These are phyloP conservation scores for Drosophila mimetica DNA, from an alignment of 2,888 invertebrate genomes.

Conservation along the genomic window DNA sequence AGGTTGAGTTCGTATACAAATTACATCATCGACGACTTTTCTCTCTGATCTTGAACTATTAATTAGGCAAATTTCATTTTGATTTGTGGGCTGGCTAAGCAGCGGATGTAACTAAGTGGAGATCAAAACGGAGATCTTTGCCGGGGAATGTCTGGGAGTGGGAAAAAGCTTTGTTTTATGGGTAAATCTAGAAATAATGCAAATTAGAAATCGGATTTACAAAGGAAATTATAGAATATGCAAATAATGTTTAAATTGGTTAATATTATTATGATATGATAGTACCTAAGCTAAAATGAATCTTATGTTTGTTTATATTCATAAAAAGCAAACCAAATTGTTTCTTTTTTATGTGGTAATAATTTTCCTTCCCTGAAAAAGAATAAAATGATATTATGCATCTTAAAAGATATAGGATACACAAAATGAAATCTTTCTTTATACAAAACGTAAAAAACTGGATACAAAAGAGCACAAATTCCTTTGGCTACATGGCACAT, in stretches of 20 bases:
- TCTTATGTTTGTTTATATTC: neutral
- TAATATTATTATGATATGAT: no score
- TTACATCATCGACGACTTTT: constrained; percentile 41
- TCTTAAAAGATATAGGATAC: neutral
- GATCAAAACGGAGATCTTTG: constrained; percentile 1
- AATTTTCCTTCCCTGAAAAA: neutral
- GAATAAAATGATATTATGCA: neutral
- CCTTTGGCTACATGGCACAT: constrained; percentile 12
- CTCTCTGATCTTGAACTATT: constrained; percentile 50
- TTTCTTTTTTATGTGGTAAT: neutral
- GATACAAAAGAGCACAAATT: constrained; percentile 28
- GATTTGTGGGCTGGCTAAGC: constrained; percentile 47
- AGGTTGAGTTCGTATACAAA: constrained; percentile 23
- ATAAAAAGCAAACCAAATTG: neutral
- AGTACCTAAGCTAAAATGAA: no score
- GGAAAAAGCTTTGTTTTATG: constrained; percentile 18
- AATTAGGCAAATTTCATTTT: constrained; percentile 59
- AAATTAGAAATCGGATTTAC: neutral
- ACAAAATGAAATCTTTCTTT: neutral
- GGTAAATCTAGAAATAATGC: neutral
- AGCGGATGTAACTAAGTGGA: constrained; percentile 49
- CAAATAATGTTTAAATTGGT: no score
- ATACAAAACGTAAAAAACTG: constrained; percentile 9
- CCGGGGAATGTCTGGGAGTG: constrained; percentile 17
- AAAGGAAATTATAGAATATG: neutral